Percentiles rank a stretch among this genome's conserved stretches.
phyloP scores from a whole-genome alignment of 2,797 vertebrate genomes.

The Pachyuromys duprasi region DNA sequence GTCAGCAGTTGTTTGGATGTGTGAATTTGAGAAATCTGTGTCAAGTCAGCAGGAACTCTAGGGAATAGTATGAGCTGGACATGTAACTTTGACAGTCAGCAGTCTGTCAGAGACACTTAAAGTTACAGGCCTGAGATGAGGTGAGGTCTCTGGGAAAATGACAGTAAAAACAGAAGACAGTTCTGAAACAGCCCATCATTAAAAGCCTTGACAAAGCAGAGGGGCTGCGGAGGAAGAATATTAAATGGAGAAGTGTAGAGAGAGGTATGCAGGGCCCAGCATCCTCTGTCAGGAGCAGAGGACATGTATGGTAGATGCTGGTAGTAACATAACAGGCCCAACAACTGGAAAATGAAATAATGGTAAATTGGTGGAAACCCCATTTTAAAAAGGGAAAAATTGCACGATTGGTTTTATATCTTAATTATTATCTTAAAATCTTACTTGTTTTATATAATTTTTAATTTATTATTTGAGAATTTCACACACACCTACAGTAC shows the following conservation, averaged over 20 bases:
- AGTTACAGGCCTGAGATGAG: constrained; percentile 22
- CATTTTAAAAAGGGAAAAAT: constrained; percentile 2
- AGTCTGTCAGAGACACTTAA: constrained; percentile 11
- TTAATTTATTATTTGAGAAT: not conserved
- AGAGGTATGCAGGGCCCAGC: not conserved
- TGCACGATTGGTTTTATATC: not conserved
- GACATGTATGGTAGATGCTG: not conserved
- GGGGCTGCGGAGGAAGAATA: not conserved
- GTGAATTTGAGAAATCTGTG: constrained; percentile 2
- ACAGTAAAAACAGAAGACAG: not conserved
- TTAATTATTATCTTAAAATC: not conserved
- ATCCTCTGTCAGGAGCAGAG: not conserved
- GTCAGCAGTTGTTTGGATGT: not conserved
- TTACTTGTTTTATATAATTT: not conserved
- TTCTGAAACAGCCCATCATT: not conserved
- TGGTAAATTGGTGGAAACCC: not conserved
- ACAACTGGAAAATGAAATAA: not conserved
- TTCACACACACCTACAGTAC: not conserved
- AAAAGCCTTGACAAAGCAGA: not conserved
- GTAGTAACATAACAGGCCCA: not conserved
- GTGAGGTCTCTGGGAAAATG: constrained; percentile 47
- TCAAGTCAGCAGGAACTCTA: not conserved
- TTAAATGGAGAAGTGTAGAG: not conserved
- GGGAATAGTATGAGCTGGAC: not conserved
- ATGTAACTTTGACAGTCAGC: constrained; percentile 14